Evolutionary conservation across 2,797 vertebrate genomes (phyloP).

Genomic region (Phataginus tetradactyla): DNA sequence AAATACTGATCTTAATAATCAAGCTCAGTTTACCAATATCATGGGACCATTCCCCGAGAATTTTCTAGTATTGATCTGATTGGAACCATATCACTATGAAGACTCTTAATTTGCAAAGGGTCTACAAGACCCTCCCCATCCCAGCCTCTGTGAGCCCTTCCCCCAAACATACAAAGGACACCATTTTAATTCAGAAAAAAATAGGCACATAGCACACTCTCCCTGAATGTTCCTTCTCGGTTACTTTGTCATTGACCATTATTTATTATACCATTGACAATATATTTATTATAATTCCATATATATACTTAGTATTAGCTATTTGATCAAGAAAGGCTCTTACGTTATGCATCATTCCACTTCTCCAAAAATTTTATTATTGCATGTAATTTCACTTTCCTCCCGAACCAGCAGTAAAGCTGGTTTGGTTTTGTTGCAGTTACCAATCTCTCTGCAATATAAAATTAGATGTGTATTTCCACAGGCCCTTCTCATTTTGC

Average conservation of each 20-base stretch:
- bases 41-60: not conserved
- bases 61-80: not conserved
- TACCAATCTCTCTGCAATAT: conserved; percentile 76
- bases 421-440: conserved; percentile 80
- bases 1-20: not conserved
- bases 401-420: conserved; percentile 72
- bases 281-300: conserved; percentile 52
- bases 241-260: conserved; percentile 57
- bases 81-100: not conserved
- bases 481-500: conserved; percentile 27
- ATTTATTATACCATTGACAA: no score
- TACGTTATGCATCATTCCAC: conserved; percentile 80
- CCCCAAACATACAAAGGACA: not conserved
- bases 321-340: conserved; percentile 76
- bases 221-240: not conserved
- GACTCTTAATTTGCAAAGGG: not conserved
- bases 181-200: conserved; percentile 24
- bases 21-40: not conserved
- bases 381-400: conserved; percentile 76
- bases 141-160: not conserved
- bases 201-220: not conserved
- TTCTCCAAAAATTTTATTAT: conserved; percentile 78
- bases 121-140: not conserved
- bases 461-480: conserved; percentile 80
- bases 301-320: conserved; percentile 52